Conservation (phyloP, 2,113 vertebrate species). For the Solenodon paradoxus region DNA sequence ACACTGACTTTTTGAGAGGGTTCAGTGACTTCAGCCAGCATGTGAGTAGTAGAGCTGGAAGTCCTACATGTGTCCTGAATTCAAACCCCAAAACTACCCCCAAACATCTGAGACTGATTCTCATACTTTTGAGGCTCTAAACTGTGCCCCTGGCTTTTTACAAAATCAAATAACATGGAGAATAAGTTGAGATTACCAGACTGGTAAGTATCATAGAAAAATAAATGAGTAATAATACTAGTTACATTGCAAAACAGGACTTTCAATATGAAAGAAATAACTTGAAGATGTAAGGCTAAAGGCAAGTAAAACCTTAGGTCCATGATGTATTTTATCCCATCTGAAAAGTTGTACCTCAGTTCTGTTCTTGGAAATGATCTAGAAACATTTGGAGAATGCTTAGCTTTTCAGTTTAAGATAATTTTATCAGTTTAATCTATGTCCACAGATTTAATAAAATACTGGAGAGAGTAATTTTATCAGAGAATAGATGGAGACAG, state of each 20-base stretch:
- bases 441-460: neutral
- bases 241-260: neutral
- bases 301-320: neutral
- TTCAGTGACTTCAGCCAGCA: neutral
- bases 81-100: neutral
- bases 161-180: neutral
- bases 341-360: neutral
- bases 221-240: neutral
- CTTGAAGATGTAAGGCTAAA: neutral
- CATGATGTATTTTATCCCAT: neutral
- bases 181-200: neutral
- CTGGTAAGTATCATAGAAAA: neutral
- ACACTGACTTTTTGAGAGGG: neutral
- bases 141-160: neutral
- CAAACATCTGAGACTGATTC: neutral
- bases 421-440: conserved; percentile 18
- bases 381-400: neutral
- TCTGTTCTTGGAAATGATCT: neutral
- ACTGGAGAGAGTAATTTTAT: neutral
- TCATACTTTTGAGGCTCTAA: neutral
- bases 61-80: neutral
- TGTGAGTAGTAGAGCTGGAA: no score
- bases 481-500: conserved; percentile 11
- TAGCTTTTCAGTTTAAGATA: conserved; percentile 17
- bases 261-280: neutral